Evolutionary conservation across 2,113 vertebrate genomes (phyloP).

Genomic region (Jacana jacana): DNA sequence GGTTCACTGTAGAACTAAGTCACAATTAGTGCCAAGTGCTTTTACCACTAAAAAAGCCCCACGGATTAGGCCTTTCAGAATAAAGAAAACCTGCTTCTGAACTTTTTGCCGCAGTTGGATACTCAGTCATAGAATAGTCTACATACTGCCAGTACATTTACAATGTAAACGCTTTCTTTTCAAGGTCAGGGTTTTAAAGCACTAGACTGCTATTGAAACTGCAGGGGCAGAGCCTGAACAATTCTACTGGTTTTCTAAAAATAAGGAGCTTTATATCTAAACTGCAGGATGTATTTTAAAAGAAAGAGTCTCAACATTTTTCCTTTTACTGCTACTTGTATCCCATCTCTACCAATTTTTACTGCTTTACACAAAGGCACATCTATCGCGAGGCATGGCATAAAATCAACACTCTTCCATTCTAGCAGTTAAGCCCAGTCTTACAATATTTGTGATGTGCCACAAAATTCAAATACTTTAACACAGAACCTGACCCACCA

Average conservation of each 20-base stretch:
- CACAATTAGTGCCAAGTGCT: slow-evolving; percentile 67
- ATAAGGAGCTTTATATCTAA: slow-evolving; percentile 70
- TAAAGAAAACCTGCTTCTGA: slow-evolving; percentile 67
- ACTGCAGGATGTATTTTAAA: slow-evolving; percentile 65
- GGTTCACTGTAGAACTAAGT: slow-evolving; percentile 62
- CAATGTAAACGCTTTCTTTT: slow-evolving; percentile 71
- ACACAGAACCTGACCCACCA: not conserved
- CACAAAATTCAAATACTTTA: not conserved
- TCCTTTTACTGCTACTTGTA: slow-evolving; percentile 52
- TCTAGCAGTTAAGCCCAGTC: not conserved
- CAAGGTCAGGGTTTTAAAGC: slow-evolving; percentile 70
- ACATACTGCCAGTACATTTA: slow-evolving; percentile 53
- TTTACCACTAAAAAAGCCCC: slow-evolving; percentile 62
- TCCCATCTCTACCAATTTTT: slow-evolving; percentile 56
- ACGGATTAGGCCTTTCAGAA: slow-evolving; percentile 65
- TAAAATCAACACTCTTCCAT: slow-evolving; percentile 35
- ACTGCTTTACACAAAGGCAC: not conserved
- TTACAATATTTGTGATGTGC: not conserved
- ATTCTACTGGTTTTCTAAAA: slow-evolving; percentile 67
- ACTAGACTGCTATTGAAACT: slow-evolving; percentile 65
- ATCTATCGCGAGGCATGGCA: not conserved
- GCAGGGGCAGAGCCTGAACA: slow-evolving; percentile 66
- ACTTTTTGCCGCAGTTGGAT: slow-evolving; percentile 45
- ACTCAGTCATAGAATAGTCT: slow-evolving; percentile 41
- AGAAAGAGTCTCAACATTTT: slow-evolving; percentile 55